Base-by-base conservation (phyloP, 2,797 vertebrate genomes). In the Melanogrammus aeglefinus region DNA sequence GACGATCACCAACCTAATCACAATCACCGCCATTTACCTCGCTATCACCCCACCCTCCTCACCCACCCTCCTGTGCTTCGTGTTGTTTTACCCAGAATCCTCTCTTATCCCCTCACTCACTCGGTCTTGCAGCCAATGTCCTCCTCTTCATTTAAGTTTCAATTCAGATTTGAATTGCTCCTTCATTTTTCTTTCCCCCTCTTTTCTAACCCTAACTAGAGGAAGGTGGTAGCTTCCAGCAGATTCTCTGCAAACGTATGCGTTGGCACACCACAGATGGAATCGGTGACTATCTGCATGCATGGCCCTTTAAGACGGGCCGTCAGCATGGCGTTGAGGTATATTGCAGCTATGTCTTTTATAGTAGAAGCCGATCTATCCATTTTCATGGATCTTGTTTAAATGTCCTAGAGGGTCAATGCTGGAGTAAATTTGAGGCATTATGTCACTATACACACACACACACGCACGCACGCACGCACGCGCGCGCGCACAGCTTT, bases 251-350 rank as follows among this genome's bases (percentile, higher is more conserved):
- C 84, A 39, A 75, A 5, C 72, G 33, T 83, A 75, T n/a, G 84
- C 86, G 81, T 88, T 87, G 72, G 80, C 85, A 91, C 70, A 82
- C 79, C 82, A 76, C 88, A 87, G 66, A 81, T 73, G 39, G 84
- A 90, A 81, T 81, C 79, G 92, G 90, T 94, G 92, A 95, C 92
- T 93, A 90, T 87, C 78, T 88, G 89, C 91, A 92, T 87, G 88
- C 70, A 72, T 35, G 70, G 13, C 33, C 70, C 70, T 72, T 72
- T 72, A 72, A 72, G 70, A 35, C 4, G 16, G 70, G 70, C 70
- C 21, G 70, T 29, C 16, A 16, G 70, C 31, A 44, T 18, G 31
- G 79, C 39, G 36, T 70, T 76, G 44, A 71, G 70, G 70, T 63
- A n/a, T n/a, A n/a, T n/a, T n/a, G 84, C 79, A 24, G 29, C 31